Evolutionary conservation across 1,140 invertebrate species (phyloP).

Genomic region (Lerema accius): DNA sequence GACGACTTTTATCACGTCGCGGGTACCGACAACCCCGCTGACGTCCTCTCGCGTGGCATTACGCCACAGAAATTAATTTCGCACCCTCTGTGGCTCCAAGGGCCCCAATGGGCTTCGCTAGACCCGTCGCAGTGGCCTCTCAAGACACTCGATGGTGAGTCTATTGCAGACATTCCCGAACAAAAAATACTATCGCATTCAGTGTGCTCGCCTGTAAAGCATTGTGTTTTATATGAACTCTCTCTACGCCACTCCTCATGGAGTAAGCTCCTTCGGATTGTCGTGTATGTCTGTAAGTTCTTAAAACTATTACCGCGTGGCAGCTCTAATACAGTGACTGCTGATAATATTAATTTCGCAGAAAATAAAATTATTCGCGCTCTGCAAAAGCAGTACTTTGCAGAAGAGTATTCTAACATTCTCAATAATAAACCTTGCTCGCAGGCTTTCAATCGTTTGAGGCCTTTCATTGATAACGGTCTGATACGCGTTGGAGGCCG

Average conservation of each 20-base stretch:
- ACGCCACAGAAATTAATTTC: slow-evolving; percentile 9
- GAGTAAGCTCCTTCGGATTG: slow-evolving; percentile 21
- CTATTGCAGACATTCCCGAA: slow-evolving; percentile 1
- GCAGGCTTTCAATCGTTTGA: slow-evolving; percentile 10
- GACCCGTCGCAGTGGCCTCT: slow-evolving; percentile 16
- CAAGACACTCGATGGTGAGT: slow-evolving; percentile 9
- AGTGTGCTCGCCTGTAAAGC: slow-evolving; percentile 12
- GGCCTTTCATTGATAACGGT: slow-evolving; percentile 53
- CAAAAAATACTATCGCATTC: slow-evolving; percentile 11
- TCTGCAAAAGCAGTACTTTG: slow-evolving; percentile 17
- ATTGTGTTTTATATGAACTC: slow-evolving; percentile 18
- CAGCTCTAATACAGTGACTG: slow-evolving; percentile 13
- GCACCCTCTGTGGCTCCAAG: slow-evolving; percentile 20
- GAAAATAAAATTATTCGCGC: slow-evolving; percentile 19
- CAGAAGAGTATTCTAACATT: slow-evolving; percentile 23
- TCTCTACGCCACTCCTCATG: slow-evolving; percentile 14
- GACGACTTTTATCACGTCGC: slow-evolving; percentile 17
- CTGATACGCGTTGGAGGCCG: slow-evolving; percentile 65
- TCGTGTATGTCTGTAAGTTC: neutral
- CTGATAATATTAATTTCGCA: slow-evolving; percentile 9
- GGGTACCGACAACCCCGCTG: slow-evolving; percentile 20
- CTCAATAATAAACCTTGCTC: slow-evolving; percentile 15
- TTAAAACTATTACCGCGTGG: slow-evolving; percentile 11
- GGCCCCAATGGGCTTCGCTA: slow-evolving; percentile 10
- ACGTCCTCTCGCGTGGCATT: slow-evolving; percentile 21